Conservation (phyloP, 2,797 vertebrate species). For the Schizopygopsis pylzovi region DNA sequence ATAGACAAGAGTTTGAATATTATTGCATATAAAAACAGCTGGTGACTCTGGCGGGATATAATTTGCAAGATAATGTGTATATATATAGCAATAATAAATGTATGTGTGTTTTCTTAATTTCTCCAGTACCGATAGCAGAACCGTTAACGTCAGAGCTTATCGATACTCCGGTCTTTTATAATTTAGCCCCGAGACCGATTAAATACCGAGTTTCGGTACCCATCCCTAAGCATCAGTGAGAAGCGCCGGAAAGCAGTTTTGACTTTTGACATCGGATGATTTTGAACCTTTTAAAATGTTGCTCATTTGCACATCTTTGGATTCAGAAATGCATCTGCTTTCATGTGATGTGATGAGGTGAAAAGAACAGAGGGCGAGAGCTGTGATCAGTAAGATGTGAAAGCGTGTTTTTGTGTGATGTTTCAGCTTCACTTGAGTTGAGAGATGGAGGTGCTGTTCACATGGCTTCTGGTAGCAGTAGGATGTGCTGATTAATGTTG, state of each 20-base stretch:
- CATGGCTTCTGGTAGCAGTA: not conserved
- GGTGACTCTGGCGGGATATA: too few species aligned
- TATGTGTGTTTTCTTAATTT: too few species aligned
- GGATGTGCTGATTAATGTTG: conserved; percentile 23
- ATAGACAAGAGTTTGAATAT: too few species aligned
- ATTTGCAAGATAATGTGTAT: too few species aligned
- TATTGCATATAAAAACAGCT: too few species aligned
- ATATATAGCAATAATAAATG: too few species aligned
- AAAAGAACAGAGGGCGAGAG: not conserved
- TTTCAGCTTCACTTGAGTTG: conserved; percentile 23
- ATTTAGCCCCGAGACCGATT: too few species aligned
- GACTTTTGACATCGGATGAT: not conserved
- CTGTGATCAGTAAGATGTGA: conserved; percentile 20
- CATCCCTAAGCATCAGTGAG: not conserved
- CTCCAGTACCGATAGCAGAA: too few species aligned
- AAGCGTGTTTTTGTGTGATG: conserved; percentile 14
- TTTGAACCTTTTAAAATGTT: not conserved
- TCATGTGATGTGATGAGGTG: not conserved
- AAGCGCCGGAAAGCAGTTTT: not conserved
- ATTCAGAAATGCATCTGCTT: not conserved
- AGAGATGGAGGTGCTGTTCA: conserved; percentile 21
- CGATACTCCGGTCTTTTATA: too few species aligned
- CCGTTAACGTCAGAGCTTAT: too few species aligned
- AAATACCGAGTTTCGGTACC: too few species aligned
- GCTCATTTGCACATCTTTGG: not conserved